Evolutionary conservation across 2,888 invertebrate species (phyloP).

Genomic region (Philereme transversata): DNA sequence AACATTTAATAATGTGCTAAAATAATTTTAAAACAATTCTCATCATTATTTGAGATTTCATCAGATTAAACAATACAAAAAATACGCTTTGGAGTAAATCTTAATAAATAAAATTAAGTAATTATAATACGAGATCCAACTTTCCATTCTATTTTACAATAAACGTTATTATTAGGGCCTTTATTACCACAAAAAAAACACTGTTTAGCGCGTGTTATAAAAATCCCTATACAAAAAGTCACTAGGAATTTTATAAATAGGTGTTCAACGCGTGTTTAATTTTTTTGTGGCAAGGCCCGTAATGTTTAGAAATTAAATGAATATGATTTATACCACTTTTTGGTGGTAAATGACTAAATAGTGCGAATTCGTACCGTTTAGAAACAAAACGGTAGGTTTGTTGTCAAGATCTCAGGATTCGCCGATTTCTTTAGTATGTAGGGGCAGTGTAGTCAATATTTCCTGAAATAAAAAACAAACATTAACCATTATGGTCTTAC

Average conservation of each 20-base stretch:
- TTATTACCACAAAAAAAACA: too few species aligned
- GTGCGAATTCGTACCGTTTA: slow-evolving; percentile 1
- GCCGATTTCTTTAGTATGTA: slow-evolving; percentile 82
- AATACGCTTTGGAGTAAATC: slow-evolving; percentile 8
- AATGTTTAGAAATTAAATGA: too few species aligned
- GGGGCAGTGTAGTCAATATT: slow-evolving; percentile 89
- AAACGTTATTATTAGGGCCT: too few species aligned
- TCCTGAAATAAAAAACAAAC: slow-evolving; percentile 70
- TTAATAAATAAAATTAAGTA: slow-evolving; percentile 12
- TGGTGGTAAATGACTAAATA: background rate
- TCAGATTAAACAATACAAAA: slow-evolving; percentile 20
- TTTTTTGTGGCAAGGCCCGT: too few species aligned
- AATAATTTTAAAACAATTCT: slow-evolving; percentile 16
- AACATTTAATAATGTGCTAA: slow-evolving; percentile 41
- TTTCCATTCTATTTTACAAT: slow-evolving; percentile 2
- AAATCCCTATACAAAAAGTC: too few species aligned
- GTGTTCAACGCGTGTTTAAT: too few species aligned
- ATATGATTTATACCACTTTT: slow-evolving; percentile 7
- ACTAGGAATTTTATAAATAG: too few species aligned
- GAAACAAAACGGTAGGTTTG: slow-evolving; percentile 11
- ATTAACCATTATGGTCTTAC: too few species aligned
- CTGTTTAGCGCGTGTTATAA: too few species aligned
- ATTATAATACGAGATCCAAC: slow-evolving; percentile 21
- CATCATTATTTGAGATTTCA: slow-evolving; percentile 28
- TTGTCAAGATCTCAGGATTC: slow-evolving; percentile 13